Evolutionary conservation across 23 tunicate species (phyloP).

Genomic region (Trididemnum clinides): DNA sequence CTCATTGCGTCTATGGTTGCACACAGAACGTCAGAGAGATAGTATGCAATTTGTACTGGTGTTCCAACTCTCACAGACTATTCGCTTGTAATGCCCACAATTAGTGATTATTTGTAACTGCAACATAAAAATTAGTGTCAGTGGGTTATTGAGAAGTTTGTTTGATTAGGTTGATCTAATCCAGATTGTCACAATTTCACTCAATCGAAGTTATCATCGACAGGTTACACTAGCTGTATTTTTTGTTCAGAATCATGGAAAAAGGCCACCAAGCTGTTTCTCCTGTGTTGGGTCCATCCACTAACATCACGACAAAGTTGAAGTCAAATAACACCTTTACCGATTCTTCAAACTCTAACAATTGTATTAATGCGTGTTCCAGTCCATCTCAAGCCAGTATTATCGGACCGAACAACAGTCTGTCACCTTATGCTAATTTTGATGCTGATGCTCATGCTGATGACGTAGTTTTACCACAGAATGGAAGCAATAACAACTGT

Average conservation of each 20-base stretch:
- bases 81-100: too few species aligned
- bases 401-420: conserved; percentile 4
- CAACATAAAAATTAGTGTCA: too few species aligned
- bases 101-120: too few species aligned
- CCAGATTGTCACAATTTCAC: too few species aligned
- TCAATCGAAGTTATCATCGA: too few species aligned
- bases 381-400: conserved; percentile 2
- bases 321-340: background rate
- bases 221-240: too few species aligned
- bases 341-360: conserved; percentile 27
- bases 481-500: conserved; percentile 10
- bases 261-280: conserved; percentile 13
- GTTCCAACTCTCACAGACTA: too few species aligned
- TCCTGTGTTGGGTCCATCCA: background rate
- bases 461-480: conserved; percentile 34
- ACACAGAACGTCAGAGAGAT: too few species aligned
- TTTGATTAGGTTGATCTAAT: too few species aligned
- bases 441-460: conserved; percentile 18
- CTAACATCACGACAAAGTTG: conserved; percentile 8
- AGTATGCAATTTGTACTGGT: too few species aligned
- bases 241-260: conserved; percentile 22
- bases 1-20: too few species aligned
- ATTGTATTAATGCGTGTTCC: conserved; percentile 13
- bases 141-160: too few species aligned
- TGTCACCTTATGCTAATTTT: conserved; percentile 39